Evolutionary conservation across 2,113 vertebrate species (phyloP), one percentile per base, ranked within the genome.

Genomic region (Hassar affinis): DNA sequence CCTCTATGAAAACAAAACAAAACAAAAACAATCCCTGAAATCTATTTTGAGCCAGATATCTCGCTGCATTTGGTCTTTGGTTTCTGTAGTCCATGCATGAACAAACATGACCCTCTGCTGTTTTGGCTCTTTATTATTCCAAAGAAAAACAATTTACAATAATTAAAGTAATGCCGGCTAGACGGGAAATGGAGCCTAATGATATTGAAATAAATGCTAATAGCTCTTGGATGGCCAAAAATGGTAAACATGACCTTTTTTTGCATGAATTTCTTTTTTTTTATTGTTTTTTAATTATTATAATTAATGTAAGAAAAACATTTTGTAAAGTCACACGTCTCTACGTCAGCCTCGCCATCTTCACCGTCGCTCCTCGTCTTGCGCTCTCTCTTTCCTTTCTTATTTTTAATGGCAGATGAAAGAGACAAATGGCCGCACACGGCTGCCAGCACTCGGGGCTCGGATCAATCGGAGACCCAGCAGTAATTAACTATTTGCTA

Each of bases 401-500:
- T 90, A 92, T 92, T 93, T 93, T 95, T 95, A 96, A 95, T 95
- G 93, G 94, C 92, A 95, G 92, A 96, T 95, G 94, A 96, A 96
- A 95, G 93, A 95, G 95, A 95, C 92, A 93, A 94, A 95, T 95
- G 94, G 92, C 92, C 92, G 90, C 92, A 92, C 92, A 92, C 94
- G 92, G 92, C 94, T 95, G 92, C 93, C 93, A 94, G 92, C 94
- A 93, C 94, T 94, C 92, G 93, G 93, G 83, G 92, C 93, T 91
- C 91, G 94, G 95, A 95, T 96, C 94, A 96, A 95, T 96, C 93
- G 91, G 94, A 62, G 94, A 94, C 94, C 93, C 93, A 95, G 93
- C 93, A 94, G 94, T 96, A 96, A 96, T 96, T 95, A 96, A 97
- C 93, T 94, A 94, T 96, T 96, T 96, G 94, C 96, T 96, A 95